Percentiles rank a stretch among this genome's conserved stretches.
Evolutionary conservation across 1,140 invertebrate species (phyloP).

Genomic region (Hypsibius dujardini): DNA sequence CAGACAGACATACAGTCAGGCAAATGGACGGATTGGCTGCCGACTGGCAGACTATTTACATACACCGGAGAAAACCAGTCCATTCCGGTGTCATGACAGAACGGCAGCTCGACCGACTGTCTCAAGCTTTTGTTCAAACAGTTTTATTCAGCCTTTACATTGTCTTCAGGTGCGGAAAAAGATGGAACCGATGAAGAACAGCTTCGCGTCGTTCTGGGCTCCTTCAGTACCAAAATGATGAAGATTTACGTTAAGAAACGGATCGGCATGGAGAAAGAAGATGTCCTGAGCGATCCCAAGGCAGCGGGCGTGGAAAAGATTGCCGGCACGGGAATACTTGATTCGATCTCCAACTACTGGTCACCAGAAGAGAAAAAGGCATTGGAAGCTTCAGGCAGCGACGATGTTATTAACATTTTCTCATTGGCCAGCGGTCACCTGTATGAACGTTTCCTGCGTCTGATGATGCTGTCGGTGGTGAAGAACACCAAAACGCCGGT

Average conservation of each 20-base stretch:
- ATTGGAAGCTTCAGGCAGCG: constrained; percentile 34
- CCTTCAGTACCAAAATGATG: constrained; percentile 15
- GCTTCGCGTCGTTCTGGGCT: not conserved
- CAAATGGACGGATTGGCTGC: too few species aligned
- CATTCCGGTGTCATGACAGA: too few species aligned
- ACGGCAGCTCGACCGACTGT: too few species aligned
- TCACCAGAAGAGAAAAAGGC: constrained; percentile 40
- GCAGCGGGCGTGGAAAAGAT: constrained; percentile 33
- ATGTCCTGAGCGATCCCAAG: not conserved
- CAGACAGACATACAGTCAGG: too few species aligned
- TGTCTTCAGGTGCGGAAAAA: constrained; percentile 10
- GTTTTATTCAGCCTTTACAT: too few species aligned
- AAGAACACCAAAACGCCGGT: constrained; percentile 92
- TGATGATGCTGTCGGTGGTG: constrained; percentile 93
- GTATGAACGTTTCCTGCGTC: constrained; percentile 87
- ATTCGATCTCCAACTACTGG: constrained; percentile 15
- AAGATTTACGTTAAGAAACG: not conserved
- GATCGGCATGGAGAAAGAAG: not conserved
- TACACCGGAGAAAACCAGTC: too few species aligned
- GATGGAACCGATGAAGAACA: constrained; percentile 2
- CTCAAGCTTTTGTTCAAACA: too few species aligned
- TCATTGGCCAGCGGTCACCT: constrained; percentile 95
- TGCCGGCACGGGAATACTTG: not conserved
- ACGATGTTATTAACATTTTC: constrained; percentile 91
- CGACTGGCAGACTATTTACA: too few species aligned